Conservation (phyloP, 2,797 vertebrate genomes). For the Gastrophryne carolinensis region DNA sequence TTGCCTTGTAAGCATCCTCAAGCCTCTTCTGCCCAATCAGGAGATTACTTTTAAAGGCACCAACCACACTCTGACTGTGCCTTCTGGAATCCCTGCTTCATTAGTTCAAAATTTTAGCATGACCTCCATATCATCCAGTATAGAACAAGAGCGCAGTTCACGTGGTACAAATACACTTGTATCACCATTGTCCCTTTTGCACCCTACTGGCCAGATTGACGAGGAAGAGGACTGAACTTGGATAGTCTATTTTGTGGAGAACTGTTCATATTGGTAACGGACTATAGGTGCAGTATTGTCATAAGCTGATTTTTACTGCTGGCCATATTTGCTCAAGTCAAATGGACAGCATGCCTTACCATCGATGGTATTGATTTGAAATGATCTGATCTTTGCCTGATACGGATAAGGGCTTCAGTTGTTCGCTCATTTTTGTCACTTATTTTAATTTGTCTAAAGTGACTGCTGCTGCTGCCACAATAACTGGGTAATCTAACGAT, state of each 20-base stretch:
- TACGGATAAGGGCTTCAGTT: slow-evolving; percentile 50
- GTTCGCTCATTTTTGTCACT: slow-evolving; percentile 55
- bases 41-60: slow-evolving; percentile 88
- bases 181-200: slow-evolving; percentile 80
- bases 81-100: slow-evolving; percentile 74
- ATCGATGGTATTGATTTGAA: slow-evolving; percentile 57
- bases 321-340: slow-evolving; percentile 32
- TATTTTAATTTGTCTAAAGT: slow-evolving; percentile 57
- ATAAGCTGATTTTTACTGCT: slow-evolving; percentile 47
- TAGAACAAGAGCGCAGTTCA: slow-evolving; percentile 78
- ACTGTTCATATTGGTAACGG: slow-evolving; percentile 49
- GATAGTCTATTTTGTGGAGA: slow-evolving; percentile 20
- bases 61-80: slow-evolving; percentile 86
- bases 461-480: not conserved
- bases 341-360: slow-evolving; percentile 48
- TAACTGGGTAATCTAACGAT: not conserved
- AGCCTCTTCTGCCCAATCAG: slow-evolving; percentile 89
- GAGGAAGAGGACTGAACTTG: slow-evolving; percentile 86
- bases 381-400: slow-evolving; percentile 49
- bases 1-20: slow-evolving; percentile 98
- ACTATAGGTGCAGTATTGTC: slow-evolving; percentile 50
- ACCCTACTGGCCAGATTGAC: slow-evolving; percentile 76
- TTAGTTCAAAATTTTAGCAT: slow-evolving; percentile 74
- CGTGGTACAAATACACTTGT: slow-evolving; percentile 79
- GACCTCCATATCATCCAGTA: slow-evolving; percentile 70